Conservation (phyloP, 2,113 vertebrate genomes). For the Psilopogon haemacephalus region DNA sequence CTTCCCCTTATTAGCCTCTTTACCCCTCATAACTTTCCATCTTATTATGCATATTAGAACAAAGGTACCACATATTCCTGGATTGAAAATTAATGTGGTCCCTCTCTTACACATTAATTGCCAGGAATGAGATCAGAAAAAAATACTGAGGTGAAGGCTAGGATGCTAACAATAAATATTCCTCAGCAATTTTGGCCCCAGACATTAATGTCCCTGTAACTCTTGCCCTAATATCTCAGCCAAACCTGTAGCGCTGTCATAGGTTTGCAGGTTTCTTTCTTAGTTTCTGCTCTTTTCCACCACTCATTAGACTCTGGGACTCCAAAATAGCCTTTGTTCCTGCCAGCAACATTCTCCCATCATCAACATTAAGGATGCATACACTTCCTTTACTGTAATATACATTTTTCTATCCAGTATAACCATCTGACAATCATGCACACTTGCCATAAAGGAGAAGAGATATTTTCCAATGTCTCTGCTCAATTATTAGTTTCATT, state of each 20-base stretch:
- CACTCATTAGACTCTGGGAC: neutral
- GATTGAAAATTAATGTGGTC: conserved; percentile 18
- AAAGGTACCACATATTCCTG: neutral
- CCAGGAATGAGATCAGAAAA: neutral
- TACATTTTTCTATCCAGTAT: conserved; percentile 1
- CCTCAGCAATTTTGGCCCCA: neutral
- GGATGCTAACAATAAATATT: conserved; percentile 26
- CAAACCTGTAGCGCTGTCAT: neutral
- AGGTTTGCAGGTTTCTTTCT: neutral
- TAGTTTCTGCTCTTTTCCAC: neutral
- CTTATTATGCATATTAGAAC: neutral
- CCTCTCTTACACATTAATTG: neutral
- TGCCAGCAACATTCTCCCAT: neutral
- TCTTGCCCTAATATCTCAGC: conserved; percentile 1
- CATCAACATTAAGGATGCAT: conserved; percentile 29
- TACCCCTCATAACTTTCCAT: neutral
- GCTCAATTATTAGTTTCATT: conserved; percentile 59
- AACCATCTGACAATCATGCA: neutral
- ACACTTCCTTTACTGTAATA: conserved; percentile 1
- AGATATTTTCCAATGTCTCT: conserved; percentile 43
- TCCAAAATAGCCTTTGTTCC: neutral
- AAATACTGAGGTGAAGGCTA: conserved; percentile 12
- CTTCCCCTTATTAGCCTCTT: neutral
- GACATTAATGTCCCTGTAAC: neutral
- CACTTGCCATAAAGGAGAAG: neutral